Evolutionary conservation across 2,888 invertebrate species (phyloP).

Genomic region (Carcina quercana): DNA sequence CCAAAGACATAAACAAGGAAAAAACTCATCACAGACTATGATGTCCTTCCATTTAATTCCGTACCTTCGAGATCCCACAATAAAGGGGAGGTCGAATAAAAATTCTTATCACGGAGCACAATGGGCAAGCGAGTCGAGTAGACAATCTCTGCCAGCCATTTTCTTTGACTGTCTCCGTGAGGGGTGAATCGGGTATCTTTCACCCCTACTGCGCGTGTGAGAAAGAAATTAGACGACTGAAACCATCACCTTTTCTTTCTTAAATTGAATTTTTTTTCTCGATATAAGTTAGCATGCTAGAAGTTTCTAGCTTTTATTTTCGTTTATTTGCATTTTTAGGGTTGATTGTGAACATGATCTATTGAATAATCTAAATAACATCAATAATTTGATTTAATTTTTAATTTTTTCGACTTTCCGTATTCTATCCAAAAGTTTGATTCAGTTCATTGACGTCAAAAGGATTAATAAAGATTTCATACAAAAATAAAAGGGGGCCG

Average conservation of each 20-base stretch:
- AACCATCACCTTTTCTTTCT: constrained; percentile 19
- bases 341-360: too few relatives aligned
- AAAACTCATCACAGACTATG: constrained; percentile 32
- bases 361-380: too few relatives aligned
- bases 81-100: constrained; percentile 28
- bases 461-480: too few relatives aligned
- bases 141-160: constrained; percentile 17
- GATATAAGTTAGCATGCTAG: too few relatives aligned
- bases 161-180: constrained; percentile 3
- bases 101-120: constrained; percentile 38
- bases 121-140: constrained; percentile 16
- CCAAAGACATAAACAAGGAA: constrained; percentile 31
- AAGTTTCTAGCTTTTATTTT: constrained; percentile 16
- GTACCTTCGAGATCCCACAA: constrained; percentile 31
- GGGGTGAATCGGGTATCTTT: neutral
- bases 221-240: constrained; percentile 22
- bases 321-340: too few relatives aligned
- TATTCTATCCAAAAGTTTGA: too few relatives aligned
- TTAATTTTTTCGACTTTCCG: constrained; percentile 2
- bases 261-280: too few relatives aligned
- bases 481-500: too few relatives aligned
- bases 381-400: constrained; percentile 4
- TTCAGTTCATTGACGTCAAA: too few relatives aligned
- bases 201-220: constrained; percentile 7
- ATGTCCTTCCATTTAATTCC: constrained; percentile 35